Base-by-base conservation (phyloP, 1,140 invertebrate genomes). In the Drosophila dunni region DNA sequence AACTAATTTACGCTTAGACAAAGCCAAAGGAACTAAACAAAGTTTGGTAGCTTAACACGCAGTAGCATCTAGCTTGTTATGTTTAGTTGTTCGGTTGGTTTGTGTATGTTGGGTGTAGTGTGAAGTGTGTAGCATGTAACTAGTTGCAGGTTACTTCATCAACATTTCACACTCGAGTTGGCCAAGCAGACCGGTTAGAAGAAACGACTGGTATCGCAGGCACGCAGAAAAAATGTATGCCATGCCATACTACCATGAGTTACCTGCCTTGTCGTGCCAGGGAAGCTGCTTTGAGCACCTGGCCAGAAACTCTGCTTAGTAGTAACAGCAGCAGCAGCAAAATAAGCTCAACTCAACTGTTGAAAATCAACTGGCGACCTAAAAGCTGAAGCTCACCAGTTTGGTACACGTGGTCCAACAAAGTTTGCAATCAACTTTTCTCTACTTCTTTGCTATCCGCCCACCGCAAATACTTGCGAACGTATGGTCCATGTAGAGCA, bases 301-400 rank as follows among this genome's bases (percentile, higher is more conserved):
- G 79, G 76, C 63, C 79, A 60, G 24, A 75, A 45, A 78, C 71
- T 69, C 53, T 24, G 46, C 46, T 44, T 15, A 46, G 24, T 6
- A 29, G 24, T 4, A 29, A 3, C 24, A 29, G 24, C 1, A 29
- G 24, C 24, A 29, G 17, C 57, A 71, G 77, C 77, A 84, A 89
- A 89, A 88, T 86, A 83, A 86, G 88, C 83, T 89, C 80, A 63
- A 89, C 84, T 88, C 80, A 84, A 80, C 78, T 89, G 84, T 79
- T 75, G 78, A 78, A 89, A 89, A 89, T 89, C 84, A 89, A 89
- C 84, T 61, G 60, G 29, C 65, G 51, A 63, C 75, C 75, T 48
- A 64, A 71, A 66, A 58, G 45, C 15, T 17, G 70, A 63, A 48
- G 24, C 15, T 24, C 64, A 60, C 42, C 42, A 42, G n/a, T 11